Evolutionary conservation across 2,888 invertebrate genomes (phyloP), one percentile per base, ranked within the genome.

Genomic region (Pimpla rufipes): DNA sequence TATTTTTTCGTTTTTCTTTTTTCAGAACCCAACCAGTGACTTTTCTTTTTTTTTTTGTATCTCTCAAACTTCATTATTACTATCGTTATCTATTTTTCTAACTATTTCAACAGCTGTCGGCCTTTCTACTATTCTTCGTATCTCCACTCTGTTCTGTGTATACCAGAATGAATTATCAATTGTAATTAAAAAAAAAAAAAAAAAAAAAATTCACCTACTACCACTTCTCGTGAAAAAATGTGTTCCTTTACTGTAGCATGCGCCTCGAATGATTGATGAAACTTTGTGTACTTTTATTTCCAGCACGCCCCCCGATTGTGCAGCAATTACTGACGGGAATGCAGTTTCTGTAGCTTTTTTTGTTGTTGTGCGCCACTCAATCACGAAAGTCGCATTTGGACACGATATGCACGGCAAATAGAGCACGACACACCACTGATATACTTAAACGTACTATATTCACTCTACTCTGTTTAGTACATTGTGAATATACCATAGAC

Each of bases 1-100:
- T 71, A 67, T 77, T 80, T 66, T 79, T 70, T 82, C 62, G 13
- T 71, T 11, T 40, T 42, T 68, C 59, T 71, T 8, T 55, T 57
- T 82, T 83, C 70, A 55, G 40, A 70, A 18, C 47, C 62, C 37
- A 47, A 52, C 55, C 4, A 57, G 18, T 40, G 37, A 52, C 4
- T 16, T 50, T 50, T 37, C 16, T 23, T 35, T 18, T 52, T 16
- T 50, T 50, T 37, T n/a, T 23, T 35, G 13, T 52, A 70, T 64
- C 21, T 70, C 35, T 70, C 16, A 18, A 70, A 70, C 37, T 2
- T 55, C 37, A 21, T 70, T 21, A 67, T 67, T 47, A 67, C 16
- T 47, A 47, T 67, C 16, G 13, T 35, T n/a, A 70, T 40, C 23
- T 71, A 42, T 16, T 42, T 23, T 55, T 71, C 11, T 7, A 57